These are phyloP conservation scores for Hoplias malabaricus DNA, from an alignment of 2,113 vertebrate genomes.

Conservation along the genomic window DNA sequence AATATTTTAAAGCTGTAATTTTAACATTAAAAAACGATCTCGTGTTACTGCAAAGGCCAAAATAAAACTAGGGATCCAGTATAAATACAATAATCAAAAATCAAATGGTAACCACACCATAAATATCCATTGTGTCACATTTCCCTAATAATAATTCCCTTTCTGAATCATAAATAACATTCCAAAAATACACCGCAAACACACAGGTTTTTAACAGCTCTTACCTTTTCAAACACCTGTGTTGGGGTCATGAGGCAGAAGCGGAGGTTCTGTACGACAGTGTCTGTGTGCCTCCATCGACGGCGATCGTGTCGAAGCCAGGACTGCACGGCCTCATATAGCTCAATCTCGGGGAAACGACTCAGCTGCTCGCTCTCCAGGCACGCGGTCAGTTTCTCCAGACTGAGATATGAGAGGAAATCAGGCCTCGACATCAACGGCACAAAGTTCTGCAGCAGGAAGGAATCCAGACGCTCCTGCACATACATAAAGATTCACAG, in stretches of 20 bases:
- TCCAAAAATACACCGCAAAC: too few relatives aligned
- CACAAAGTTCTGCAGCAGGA: slow-evolving; percentile 97
- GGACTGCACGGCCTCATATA: slow-evolving; percentile 95
- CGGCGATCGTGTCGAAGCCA: slow-evolving; percentile 97
- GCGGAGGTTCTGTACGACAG: slow-evolving; percentile 96
- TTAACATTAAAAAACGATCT: too few relatives aligned
- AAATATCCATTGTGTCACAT: too few relatives aligned
- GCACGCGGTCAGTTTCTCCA: slow-evolving; percentile 94
- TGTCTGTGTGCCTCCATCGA: slow-evolving; percentile 97
- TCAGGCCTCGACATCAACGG: slow-evolving; percentile 96
- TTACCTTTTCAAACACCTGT: slow-evolving; percentile 93
- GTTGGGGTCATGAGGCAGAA: slow-evolving; percentile 99
- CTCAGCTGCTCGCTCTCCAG: slow-evolving; percentile 94
- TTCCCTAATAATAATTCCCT: too few relatives aligned
- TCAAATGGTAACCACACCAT: too few relatives aligned
- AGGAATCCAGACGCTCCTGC: slow-evolving; percentile 94
- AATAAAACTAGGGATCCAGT: too few relatives aligned
- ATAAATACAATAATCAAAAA: too few relatives aligned
- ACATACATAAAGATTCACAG: too few relatives aligned
- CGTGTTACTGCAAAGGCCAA: too few relatives aligned
- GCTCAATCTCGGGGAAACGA: slow-evolving; percentile 95
- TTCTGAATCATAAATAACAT: too few relatives aligned
- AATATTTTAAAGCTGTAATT: too few relatives aligned
- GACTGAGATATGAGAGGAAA: slow-evolving; percentile 96
- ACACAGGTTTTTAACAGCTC: neutral